phyloP scores from a whole-genome alignment of 2,797 vertebrate genomes.

The Chelon auratus region DNA sequence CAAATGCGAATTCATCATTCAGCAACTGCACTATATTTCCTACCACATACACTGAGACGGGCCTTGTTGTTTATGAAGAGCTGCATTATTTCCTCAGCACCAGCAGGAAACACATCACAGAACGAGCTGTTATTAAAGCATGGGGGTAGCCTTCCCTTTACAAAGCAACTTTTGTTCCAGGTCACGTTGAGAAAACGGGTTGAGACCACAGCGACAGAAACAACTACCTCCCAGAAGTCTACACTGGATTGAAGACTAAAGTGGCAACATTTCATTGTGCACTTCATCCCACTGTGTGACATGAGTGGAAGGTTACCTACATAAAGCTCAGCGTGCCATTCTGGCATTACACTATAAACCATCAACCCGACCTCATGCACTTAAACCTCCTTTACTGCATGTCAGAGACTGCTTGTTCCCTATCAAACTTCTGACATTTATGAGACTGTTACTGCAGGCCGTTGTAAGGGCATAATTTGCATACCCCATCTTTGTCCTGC shows the following conservation, averaged over 20 bases:
- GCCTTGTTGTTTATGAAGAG: constrained; percentile 15
- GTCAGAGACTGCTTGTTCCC: constrained; percentile 10
- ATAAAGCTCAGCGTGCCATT: constrained; percentile 20
- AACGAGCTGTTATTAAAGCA: constrained; percentile 6
- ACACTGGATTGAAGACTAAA: not conserved
- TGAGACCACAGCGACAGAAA: constrained; percentile 2
- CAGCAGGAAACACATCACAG: constrained; percentile 11
- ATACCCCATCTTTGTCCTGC: constrained; percentile 27
- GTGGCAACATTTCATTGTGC: constrained; percentile 11
- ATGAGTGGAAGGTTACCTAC: constrained; percentile 15
- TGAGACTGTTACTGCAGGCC: constrained; percentile 25
- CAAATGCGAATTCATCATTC: constrained; percentile 40
- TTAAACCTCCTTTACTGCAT: constrained; percentile 23
- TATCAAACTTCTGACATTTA: constrained; percentile 46
- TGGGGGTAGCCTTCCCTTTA: constrained; percentile 3
- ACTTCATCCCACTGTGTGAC: not conserved
- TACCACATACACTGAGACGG: constrained; percentile 15
- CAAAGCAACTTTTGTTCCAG: constrained; percentile 25
- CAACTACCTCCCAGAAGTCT: not conserved
- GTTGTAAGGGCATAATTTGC: constrained; percentile 43
- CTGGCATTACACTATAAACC: constrained; percentile 31
- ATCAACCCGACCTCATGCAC: constrained; percentile 23
- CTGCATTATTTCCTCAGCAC: not conserved
- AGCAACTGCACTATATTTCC: constrained; percentile 38
- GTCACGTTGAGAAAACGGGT: constrained; percentile 12